Base-by-base conservation (phyloP, 2,113 vertebrate species). In the Parus major region DNA sequence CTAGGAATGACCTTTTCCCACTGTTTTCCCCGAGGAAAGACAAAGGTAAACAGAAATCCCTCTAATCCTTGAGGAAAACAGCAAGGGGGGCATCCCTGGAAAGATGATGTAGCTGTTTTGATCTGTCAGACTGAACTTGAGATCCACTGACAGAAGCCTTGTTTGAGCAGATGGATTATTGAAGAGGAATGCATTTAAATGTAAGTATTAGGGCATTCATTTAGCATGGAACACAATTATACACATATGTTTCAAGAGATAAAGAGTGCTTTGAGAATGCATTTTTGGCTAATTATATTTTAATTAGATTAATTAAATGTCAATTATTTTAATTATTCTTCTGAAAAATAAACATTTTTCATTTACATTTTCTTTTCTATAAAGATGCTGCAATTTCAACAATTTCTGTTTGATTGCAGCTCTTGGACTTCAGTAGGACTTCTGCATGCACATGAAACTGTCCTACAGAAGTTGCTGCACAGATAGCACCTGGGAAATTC, bases 21-120 rank as follows among this genome's bases (percentile, higher is more conserved):
- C 4, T 0, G 1, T 29, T 65, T 60, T 46, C 19, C 15, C 7
- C 42, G 15, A 66, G 35, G 49, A 83, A 94, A 69, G 4, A 0
- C n/a, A 52, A 64, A 82, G 22, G 41, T 12, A 64, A 83, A 29
- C 2, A 55, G 9, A 73, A 86, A 10, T n/a, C 13, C 21, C 10
- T 7, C 10, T 35, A 79, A 82, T n/a, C 31, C 23, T 61, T 49
- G 10, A 19, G 24, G 25, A 49, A 82, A 86, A 57, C 2, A 57
- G 5, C 0, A 1, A 66, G 2, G 4, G 5, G 3, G 1, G 1
- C 46, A n/a, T 47, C 35, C 4, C 25, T 59, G 31, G 14, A 65
- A 83, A 70, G 31, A 31, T n/a, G 24, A 10, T 33, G 41, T 18
- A 70, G 15, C 24, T 3, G 9, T 21, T 79, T 60, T 65, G 17